These are phyloP conservation scores for Suncus etruscus DNA, from an alignment of 2,113 vertebrate species.

Conservation along the genomic window DNA sequence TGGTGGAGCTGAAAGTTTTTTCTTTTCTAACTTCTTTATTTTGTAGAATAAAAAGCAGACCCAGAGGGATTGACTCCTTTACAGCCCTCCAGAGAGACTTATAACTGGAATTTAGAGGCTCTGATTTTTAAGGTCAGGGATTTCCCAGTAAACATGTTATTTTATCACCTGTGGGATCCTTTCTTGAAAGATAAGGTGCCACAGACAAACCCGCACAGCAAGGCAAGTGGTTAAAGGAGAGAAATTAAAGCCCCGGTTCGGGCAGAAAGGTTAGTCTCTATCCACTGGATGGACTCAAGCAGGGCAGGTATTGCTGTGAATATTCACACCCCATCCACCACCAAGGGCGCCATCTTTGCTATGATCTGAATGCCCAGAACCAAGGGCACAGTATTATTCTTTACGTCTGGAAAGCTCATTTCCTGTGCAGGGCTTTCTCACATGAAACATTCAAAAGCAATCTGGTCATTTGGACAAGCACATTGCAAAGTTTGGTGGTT, in stretches of 20 bases:
- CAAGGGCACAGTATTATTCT: accelerated
- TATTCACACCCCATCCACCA: not conserved
- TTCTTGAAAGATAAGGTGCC: not conserved
- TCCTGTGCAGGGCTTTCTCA: not conserved
- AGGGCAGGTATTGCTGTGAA: not conserved
- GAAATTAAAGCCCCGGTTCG: not conserved
- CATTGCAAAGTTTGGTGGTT: too few species aligned
- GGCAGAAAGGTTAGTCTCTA: not conserved
- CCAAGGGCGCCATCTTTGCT: accelerated
- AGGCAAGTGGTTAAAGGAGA: not conserved
- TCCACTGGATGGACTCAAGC: not conserved
- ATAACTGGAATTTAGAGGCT: not conserved
- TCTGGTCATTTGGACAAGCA: not conserved
- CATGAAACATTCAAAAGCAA: not conserved
- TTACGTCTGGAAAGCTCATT: not conserved
- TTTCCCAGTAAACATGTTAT: not conserved
- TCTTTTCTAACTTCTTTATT: not conserved
- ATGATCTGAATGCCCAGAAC: not conserved
- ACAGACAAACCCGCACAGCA: not conserved
- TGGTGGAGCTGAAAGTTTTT: not conserved
- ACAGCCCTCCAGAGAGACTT: not conserved
- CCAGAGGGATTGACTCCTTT: not conserved
- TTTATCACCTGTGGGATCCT: not conserved
- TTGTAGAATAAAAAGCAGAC: not conserved
- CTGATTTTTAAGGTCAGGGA: not conserved